These are phyloP conservation scores for Aleadryas rufinucha DNA, from an alignment of 2,113 vertebrate genomes.

Conservation along the genomic window DNA sequence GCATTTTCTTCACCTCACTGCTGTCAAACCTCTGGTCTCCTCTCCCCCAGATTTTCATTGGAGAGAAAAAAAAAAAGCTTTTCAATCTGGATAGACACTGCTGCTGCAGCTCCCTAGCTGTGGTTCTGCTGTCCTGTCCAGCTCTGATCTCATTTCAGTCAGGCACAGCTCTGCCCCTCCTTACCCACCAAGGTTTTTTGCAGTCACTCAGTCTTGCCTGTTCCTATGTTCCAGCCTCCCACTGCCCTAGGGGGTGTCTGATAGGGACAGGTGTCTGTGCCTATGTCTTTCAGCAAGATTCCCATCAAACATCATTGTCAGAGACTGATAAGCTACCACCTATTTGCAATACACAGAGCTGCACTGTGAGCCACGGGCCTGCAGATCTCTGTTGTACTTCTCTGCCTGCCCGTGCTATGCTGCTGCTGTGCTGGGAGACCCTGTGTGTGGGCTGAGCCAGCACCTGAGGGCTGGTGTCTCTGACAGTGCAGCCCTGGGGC, in stretches of 20 bases:
- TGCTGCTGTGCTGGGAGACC: not conserved
- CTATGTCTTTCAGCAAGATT: not conserved
- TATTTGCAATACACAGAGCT: not conserved
- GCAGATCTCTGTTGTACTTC: not conserved
- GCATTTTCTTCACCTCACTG: not conserved
- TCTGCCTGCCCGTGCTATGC: fast-evolving
- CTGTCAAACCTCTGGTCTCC: not conserved
- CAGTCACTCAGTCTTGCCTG: fast-evolving
- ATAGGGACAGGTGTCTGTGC: not conserved
- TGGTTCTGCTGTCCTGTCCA: not conserved
- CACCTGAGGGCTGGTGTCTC: not conserved
- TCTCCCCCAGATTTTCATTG: fast-evolving
- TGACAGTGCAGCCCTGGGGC: fast-evolving
- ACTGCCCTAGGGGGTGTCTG: not conserved
- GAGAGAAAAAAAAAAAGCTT: not conserved
- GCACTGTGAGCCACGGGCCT: not conserved
- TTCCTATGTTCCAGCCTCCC: not conserved
- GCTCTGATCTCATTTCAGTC: not conserved
- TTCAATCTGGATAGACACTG: not conserved
- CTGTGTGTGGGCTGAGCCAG: not conserved
- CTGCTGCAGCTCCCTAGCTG: not conserved
- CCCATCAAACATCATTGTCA: not conserved
- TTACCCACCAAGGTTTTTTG: not conserved
- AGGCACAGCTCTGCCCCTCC: not conserved
- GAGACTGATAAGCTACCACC: not conserved